These are phyloP conservation scores for Aproaerema taeniolella DNA, from an alignment of 2,888 invertebrate species.

Conservation along the genomic window DNA sequence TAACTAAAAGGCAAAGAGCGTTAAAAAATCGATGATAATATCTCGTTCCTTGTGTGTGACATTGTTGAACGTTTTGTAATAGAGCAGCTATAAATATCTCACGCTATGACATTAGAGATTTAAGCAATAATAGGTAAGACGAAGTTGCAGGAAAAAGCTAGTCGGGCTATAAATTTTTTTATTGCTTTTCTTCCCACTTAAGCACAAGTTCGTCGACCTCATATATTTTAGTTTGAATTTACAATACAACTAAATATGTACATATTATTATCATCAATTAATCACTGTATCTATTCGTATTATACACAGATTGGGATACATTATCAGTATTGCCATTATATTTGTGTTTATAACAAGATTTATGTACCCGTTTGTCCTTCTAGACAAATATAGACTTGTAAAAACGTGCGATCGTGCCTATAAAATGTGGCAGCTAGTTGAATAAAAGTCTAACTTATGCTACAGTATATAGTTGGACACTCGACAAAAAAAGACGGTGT, in stretches of 20 bases:
- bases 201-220: slow-evolving; percentile 49
- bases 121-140: slow-evolving; percentile 31
- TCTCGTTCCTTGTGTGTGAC: neutral
- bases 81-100: slow-evolving; percentile 15
- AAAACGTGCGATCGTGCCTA: too few relatives aligned
- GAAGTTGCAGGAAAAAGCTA: slow-evolving; percentile 44
- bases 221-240: slow-evolving; percentile 57
- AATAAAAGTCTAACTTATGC: too few relatives aligned
- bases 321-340: neutral
- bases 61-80: slow-evolving; percentile 8
- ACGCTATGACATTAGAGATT: slow-evolving; percentile 25
- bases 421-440: too few relatives aligned
- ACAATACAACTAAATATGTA: slow-evolving; percentile 64
- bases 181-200: slow-evolving; percentile 67
- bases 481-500: too few relatives aligned
- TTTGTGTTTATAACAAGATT: neutral
- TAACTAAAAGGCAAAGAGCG: too few relatives aligned
- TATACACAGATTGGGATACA: neutral
- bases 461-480: too few relatives aligned
- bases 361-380: neutral
- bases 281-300: slow-evolving; percentile 36
- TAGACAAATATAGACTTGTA: neutral
- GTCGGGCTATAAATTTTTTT: slow-evolving; percentile 60
- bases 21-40: slow-evolving; percentile 5
- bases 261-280: slow-evolving; percentile 63